Evolutionary conservation across 2,797 vertebrate genomes (phyloP).

Genomic region (Melanotaenia nigrans): DNA sequence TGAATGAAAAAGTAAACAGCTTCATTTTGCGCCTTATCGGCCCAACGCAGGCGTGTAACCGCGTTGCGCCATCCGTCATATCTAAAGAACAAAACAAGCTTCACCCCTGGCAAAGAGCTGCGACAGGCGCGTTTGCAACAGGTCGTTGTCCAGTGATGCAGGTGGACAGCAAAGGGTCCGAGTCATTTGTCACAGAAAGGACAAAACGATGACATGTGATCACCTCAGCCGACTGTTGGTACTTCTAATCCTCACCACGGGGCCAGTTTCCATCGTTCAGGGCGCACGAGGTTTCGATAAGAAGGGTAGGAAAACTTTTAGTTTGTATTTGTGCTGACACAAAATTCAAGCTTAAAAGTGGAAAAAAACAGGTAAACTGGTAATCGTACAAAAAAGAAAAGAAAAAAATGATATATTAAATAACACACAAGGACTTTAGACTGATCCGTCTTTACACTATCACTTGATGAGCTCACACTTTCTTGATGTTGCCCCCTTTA

Average conservation of each 20-base stretch:
- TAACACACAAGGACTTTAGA: background rate
- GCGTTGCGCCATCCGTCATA: constrained; percentile 57
- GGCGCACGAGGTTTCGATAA: constrained; percentile 58
- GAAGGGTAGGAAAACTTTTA: constrained; percentile 73
- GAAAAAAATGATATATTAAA: background rate
- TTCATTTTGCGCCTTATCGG: constrained; percentile 72
- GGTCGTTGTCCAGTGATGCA: constrained; percentile 64
- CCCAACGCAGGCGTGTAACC: constrained; percentile 58
- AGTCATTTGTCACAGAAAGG: constrained; percentile 39
- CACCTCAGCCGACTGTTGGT: constrained; percentile 51
- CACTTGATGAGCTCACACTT: constrained; percentile 2
- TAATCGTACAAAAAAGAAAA: background rate
- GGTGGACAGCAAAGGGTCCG: constrained; percentile 25
- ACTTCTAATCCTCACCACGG: constrained; percentile 52
- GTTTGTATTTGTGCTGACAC: background rate
- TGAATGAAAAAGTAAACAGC: constrained; percentile 76
- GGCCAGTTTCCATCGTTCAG: background rate
- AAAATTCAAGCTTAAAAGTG: background rate
- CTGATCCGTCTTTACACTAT: constrained; percentile 1
- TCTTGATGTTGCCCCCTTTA: background rate
- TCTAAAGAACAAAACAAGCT: constrained; percentile 60
- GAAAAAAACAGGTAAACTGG: background rate
- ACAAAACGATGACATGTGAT: constrained; percentile 75
- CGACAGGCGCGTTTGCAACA: constrained; percentile 13
- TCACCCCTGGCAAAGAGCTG: constrained; percentile 26